Conservation (phyloP, 2,113 vertebrate species). For the Platycercus adscitus region DNA sequence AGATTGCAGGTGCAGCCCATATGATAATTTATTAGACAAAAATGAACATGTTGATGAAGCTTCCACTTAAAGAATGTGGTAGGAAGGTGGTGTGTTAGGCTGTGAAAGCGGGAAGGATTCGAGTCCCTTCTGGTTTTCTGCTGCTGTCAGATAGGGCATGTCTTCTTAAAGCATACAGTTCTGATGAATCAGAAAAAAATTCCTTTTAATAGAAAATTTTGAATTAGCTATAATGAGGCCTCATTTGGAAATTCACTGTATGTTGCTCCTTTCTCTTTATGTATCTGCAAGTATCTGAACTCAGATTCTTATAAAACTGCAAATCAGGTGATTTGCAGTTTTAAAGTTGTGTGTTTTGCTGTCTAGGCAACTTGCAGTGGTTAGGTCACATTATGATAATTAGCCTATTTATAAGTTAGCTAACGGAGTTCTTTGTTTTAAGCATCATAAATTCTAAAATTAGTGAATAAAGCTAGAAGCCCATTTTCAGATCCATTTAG, state of each 20-base stretch:
- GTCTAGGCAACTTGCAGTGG: slow-evolving; percentile 17
- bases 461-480: slow-evolving; percentile 38
- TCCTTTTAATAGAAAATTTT: background rate
- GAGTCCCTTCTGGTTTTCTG: background rate
- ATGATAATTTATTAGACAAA: background rate
- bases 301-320: background rate
- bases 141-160: background rate
- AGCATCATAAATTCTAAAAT: slow-evolving; percentile 41
- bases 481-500: background rate
- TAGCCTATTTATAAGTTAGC: slow-evolving; percentile 52
- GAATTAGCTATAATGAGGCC: slow-evolving; percentile 6
- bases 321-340: slow-evolving; percentile 22
- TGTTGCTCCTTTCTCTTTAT: background rate
- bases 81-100: background rate
- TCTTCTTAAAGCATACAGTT: background rate
- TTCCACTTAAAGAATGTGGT: background rate
- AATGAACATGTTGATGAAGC: rapidly evolving
- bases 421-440: slow-evolving; percentile 36
- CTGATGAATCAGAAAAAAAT: background rate
- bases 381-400: slow-evolving; percentile 41
- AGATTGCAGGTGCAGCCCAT: background rate
- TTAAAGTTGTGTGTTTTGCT: slow-evolving; percentile 23
- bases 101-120: background rate
- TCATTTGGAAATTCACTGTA: background rate
- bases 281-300: background rate